A percentile compares a stretch with the other conserved stretches of the same genome.
These are phyloP conservation scores for Aramus guarauna DNA, from an alignment of 2,113 vertebrate species.

Conservation along the genomic window DNA sequence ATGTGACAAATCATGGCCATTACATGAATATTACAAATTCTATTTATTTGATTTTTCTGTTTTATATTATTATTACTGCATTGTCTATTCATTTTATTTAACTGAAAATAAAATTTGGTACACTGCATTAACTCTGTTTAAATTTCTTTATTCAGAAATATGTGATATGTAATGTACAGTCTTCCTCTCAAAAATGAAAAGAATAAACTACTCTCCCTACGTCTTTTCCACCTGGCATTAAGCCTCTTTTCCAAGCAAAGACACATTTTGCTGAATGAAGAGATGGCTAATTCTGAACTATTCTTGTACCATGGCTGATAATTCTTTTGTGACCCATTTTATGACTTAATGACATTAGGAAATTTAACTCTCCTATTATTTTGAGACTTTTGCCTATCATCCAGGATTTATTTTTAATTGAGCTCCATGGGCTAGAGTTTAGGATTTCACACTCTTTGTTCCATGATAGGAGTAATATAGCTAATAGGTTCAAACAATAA, in stretches of 20 bases:
- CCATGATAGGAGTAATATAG: not conserved
- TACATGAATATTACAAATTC: not conserved
- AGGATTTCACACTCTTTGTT: not conserved
- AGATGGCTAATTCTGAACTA: not conserved
- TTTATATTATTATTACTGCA: not conserved
- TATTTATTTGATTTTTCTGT: not conserved
- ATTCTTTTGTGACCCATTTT: not conserved
- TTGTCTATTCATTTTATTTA: not conserved
- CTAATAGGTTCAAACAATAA: not conserved
- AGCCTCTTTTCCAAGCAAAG: not conserved
- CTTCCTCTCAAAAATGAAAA: not conserved
- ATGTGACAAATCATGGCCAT: not conserved
- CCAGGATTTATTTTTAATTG: not conserved
- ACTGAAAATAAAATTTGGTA: not conserved
- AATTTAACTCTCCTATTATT: not conserved
- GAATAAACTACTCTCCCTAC: not conserved
- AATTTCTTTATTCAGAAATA: not conserved
- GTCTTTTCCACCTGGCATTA: not conserved
- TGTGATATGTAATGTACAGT: accelerated
- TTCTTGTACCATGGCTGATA: not conserved
- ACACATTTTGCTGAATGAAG: not conserved
- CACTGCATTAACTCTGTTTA: not conserved
- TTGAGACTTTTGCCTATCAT: not conserved
- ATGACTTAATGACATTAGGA: not conserved
- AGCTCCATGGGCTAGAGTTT: not conserved